Evolutionary conservation across 1,140 invertebrate genomes (phyloP).

Genomic region (Palaemon carinicauda): DNA sequence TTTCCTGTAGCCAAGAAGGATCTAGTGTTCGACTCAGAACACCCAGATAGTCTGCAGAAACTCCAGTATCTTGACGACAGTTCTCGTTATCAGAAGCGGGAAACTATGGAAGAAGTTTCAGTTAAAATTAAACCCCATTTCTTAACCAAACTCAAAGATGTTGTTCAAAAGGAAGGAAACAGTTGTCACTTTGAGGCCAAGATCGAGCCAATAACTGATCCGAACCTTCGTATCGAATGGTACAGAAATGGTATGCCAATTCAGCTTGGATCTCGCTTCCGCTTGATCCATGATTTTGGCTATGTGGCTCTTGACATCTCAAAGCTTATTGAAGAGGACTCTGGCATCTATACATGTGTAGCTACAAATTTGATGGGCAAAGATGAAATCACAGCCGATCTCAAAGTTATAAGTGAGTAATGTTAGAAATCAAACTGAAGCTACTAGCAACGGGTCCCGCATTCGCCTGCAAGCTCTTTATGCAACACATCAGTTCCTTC

Average conservation of each 20-base stretch:
- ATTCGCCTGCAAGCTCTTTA: constrained; percentile 25
- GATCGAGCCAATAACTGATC: constrained; percentile 93
- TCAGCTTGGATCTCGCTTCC: constrained; percentile 74
- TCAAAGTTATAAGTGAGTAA: constrained; percentile 58
- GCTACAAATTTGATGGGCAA: constrained; percentile 85
- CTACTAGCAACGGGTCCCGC: neutral
- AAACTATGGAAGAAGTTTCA: constrained; percentile 80
- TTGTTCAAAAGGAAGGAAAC: constrained; percentile 85
- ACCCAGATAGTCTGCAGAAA: constrained; percentile 86
- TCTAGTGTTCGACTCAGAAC: constrained; percentile 83
- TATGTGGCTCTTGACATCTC: constrained; percentile 93
- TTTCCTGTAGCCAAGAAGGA: constrained; percentile 78
- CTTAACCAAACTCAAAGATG: constrained; percentile 79
- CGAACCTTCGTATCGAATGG: constrained; percentile 93
- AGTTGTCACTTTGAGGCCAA: constrained; percentile 98
- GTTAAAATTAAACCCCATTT: constrained; percentile 84
- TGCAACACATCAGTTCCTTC: neutral
- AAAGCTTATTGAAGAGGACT: constrained; percentile 91
- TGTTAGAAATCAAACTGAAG: neutral
- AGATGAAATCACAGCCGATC: constrained; percentile 58
- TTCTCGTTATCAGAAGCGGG: constrained; percentile 82
- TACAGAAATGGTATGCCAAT: constrained; percentile 89
- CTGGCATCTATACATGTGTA: constrained; percentile 90
- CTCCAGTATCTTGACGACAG: constrained; percentile 90
- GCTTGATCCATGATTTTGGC: constrained; percentile 95